These are phyloP conservation scores for Axis porcinus DNA, from an alignment of 2,113 vertebrate species.

Conservation along the genomic window DNA sequence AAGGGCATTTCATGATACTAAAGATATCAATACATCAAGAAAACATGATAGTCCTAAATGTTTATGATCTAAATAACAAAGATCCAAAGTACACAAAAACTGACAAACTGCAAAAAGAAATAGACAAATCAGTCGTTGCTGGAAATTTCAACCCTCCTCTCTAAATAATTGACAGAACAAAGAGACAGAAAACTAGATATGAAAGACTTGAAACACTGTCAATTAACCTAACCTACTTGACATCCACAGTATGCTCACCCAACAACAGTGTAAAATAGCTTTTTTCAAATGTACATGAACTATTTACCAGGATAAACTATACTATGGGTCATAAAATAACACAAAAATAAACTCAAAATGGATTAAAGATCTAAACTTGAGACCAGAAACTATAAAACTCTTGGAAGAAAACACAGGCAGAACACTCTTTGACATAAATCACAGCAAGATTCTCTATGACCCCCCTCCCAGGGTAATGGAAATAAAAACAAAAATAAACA, in stretches of 20 bases:
- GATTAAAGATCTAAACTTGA: background rate
- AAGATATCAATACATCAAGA: background rate
- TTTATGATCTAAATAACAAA: background rate
- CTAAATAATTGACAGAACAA: background rate
- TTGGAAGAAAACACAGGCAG: background rate
- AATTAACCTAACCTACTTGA: background rate
- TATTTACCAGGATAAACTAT: background rate
- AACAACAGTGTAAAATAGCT: background rate
- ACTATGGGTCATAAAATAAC: background rate
- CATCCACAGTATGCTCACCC: background rate
- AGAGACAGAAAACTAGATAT: background rate
- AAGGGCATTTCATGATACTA: background rate
- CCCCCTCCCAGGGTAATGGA: background rate
- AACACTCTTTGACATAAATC: background rate
- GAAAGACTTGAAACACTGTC: background rate
- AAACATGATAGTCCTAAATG: background rate
- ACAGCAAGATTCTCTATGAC: background rate
- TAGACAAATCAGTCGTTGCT: background rate
- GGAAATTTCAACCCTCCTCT: background rate
- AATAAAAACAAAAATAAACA: background rate
- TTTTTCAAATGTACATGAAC: background rate
- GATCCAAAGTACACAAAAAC: background rate
- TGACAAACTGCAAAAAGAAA: background rate
- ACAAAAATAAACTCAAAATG: background rate
- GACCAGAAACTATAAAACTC: background rate